Conservation (phyloP, 2,888 invertebrate genomes). For the Bombyx huttoni region DNA sequence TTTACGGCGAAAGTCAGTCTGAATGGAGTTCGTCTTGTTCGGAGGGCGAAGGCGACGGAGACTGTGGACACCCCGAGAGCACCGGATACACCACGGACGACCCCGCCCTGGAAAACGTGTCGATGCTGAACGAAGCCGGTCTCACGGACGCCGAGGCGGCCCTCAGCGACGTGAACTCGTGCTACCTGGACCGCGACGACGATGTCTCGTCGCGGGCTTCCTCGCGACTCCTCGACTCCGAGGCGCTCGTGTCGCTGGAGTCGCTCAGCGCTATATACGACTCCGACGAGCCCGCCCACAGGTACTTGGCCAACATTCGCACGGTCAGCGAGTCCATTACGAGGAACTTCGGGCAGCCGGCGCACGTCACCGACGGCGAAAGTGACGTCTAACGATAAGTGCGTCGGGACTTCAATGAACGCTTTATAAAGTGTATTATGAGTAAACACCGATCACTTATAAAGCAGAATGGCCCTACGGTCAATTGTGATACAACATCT, state of each 20-base stretch:
- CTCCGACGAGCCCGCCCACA: slow-evolving; percentile 75
- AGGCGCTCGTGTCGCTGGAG: slow-evolving; percentile 82
- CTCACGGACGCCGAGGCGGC: slow-evolving; percentile 91
- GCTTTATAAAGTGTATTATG: slow-evolving; percentile 4
- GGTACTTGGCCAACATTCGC: slow-evolving; percentile 81
- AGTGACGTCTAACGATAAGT: slow-evolving; percentile 72
- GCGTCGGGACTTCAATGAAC: slow-evolving; percentile 16
- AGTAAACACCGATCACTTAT: background rate
- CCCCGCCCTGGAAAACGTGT: slow-evolving; percentile 87
- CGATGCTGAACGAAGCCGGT: slow-evolving; percentile 88
- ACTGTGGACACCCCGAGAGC: slow-evolving; percentile 74
- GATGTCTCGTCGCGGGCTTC: slow-evolving; percentile 89
- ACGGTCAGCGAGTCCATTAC: slow-evolving; percentile 84
- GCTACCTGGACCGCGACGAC: slow-evolving; percentile 81
- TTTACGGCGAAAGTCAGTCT: slow-evolving; percentile 80
- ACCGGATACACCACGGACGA: slow-evolving; percentile 91
- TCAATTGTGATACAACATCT: slow-evolving; percentile 41
- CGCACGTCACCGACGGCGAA: slow-evolving; percentile 76
- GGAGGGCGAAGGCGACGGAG: slow-evolving; percentile 66
- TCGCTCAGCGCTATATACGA: slow-evolving; percentile 89
- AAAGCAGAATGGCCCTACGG: slow-evolving; percentile 18
- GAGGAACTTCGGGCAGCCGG: slow-evolving; percentile 80
- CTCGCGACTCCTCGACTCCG: slow-evolving; percentile 84
- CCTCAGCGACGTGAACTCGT: slow-evolving; percentile 88
- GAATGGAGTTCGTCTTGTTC: slow-evolving; percentile 81